These are phyloP conservation scores for Daktulosphaira vitifoliae DNA, from an alignment of 1,140 invertebrate genomes.

Conservation along the genomic window DNA sequence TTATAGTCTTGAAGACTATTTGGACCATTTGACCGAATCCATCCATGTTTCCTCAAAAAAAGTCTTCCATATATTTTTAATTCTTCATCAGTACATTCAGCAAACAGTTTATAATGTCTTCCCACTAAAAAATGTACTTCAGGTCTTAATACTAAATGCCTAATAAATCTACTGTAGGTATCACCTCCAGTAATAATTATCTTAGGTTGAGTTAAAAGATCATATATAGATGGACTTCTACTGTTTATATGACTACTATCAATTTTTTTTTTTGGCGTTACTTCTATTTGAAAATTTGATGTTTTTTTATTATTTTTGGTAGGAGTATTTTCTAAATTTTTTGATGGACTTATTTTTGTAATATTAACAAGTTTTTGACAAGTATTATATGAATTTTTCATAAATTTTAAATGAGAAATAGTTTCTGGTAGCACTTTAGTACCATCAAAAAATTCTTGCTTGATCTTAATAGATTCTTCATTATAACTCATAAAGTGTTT, in stretches of 20 bases:
- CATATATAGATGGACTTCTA: constrained; percentile 1
- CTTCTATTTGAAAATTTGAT: not conserved
- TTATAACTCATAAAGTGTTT: no score
- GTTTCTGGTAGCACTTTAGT: no score
- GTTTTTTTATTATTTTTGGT: no score
- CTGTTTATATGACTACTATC: not conserved
- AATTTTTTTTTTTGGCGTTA: constrained; percentile 2
- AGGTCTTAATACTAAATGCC: not conserved
- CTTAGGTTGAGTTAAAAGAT: not conserved
- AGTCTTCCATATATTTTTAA: constrained; percentile 17
- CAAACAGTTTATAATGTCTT: not conserved
- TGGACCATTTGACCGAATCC: not conserved
- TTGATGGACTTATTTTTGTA: no score
- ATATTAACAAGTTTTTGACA: no score
- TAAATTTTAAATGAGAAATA: no score
- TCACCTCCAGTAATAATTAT: constrained; percentile 18
- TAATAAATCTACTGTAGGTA: constrained; percentile 27
- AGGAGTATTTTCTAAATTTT: no score
- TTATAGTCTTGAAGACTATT: constrained; percentile 9
- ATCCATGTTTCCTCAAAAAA: constrained; percentile 24
- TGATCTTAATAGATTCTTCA: no score
- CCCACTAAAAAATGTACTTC: not conserved
- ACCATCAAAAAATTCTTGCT: no score
- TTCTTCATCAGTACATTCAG: constrained; percentile 2
- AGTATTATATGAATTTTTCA: no score